Conservation (phyloP, 2,797 vertebrate genomes). For the Benthosema pterotum region DNA sequence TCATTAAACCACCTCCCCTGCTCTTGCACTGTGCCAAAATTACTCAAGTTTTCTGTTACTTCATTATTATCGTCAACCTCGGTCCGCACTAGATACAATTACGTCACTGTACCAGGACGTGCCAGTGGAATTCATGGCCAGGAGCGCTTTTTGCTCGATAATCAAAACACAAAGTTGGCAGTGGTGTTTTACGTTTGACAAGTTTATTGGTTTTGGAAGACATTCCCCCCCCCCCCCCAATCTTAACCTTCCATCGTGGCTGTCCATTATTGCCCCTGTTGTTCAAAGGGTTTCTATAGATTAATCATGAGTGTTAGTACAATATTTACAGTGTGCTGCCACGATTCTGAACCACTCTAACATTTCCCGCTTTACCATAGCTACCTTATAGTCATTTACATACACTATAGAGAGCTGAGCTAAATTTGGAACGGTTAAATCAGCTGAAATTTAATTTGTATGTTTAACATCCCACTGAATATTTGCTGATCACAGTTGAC, state of each 20-base stretch:
- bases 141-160: conserved; percentile 44
- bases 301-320: conserved; percentile 12
- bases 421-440: background rate
- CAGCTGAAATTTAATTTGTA: background rate
- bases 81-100: conserved; percentile 47
- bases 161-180: conserved; percentile 64
- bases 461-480: background rate
- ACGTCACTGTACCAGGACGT: conserved; percentile 57
- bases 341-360: background rate
- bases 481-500: too few species aligned
- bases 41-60: conserved; percentile 64
- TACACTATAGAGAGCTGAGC: too few species aligned
- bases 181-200: conserved; percentile 44
- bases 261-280: conserved; percentile 5
- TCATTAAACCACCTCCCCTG: conserved; percentile 51
- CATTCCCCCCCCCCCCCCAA: conserved; percentile 23
- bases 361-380: too few species aligned
- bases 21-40: conserved; percentile 39
- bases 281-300: conserved; percentile 37
- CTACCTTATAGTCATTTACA: too few species aligned
- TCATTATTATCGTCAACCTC: conserved; percentile 56
- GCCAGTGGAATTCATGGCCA: conserved; percentile 41
- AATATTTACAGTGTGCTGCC: conserved; percentile 24
- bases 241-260: conserved; percentile 39
- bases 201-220: conserved; percentile 56